A percentile compares a stretch with the other conserved stretches of the same genome.
Conservation (phyloP, 2,113 vertebrate species). For the Labrus mixtus region DNA sequence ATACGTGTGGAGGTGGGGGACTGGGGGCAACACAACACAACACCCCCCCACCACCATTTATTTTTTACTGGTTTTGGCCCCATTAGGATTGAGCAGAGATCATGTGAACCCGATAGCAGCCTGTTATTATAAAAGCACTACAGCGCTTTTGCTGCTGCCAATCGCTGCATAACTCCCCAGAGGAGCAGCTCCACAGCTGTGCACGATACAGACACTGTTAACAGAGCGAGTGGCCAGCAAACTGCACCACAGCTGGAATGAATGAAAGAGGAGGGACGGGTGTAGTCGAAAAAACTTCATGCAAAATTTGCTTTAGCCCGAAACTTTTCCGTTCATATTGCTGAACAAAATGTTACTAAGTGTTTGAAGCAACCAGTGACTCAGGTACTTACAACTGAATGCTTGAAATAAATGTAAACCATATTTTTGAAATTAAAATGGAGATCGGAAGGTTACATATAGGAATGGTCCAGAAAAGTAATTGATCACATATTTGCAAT, state of each 20-base stretch:
- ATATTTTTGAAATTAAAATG: no score
- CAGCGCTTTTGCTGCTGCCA: conserved; percentile 43
- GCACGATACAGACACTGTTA: conserved; percentile 18
- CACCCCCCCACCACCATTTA: neutral
- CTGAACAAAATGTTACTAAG: conserved; percentile 3
- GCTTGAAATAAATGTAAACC: neutral
- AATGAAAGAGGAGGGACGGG: conserved; percentile 45
- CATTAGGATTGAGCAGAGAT: conserved; percentile 51
- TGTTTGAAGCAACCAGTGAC: neutral
- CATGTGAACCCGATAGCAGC: conserved; percentile 55
- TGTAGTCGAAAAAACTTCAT: conserved; percentile 20
- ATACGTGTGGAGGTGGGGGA: conserved; percentile 44
- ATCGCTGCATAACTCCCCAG: conserved; percentile 29
- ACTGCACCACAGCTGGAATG: conserved; percentile 58
- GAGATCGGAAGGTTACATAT: neutral
- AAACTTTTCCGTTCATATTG: conserved; percentile 28
- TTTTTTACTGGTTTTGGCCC: conserved; percentile 35
- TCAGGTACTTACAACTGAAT: neutral
- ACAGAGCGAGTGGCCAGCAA: conserved; percentile 20
- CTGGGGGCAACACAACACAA: conserved; percentile 27
- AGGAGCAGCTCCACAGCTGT: conserved; percentile 49
- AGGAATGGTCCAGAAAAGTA: neutral
- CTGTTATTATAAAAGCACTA: conserved; percentile 50
- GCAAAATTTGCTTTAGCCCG: conserved; percentile 9
- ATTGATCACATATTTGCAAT: neutral